Evolutionary conservation across 2,888 invertebrate species (phyloP), one percentile per base, ranked within the genome.

Genomic region (Lycophotia porphyrea): DNA sequence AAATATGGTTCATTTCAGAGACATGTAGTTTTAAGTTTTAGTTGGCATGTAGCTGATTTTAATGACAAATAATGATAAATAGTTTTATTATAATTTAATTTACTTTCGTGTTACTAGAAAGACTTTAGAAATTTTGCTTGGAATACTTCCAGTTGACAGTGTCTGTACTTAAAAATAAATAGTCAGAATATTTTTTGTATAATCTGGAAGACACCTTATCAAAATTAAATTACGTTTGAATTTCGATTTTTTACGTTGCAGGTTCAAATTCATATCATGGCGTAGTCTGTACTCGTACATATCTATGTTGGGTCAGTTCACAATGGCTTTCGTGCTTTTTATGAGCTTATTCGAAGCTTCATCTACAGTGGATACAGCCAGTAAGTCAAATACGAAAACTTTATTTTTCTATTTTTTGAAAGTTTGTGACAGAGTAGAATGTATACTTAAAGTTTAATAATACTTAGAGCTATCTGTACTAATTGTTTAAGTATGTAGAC

Each of bases 251-350:
- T 68, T 80, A n/a, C n/a, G 64, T 90, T 87, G 8, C 90, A 94
- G 94, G 65, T 94, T 94, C 66, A 91, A 87, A 24, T 88, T 87
- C 11, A 82, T 84, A 13, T 94, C 94, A 0, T 91, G 89, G 81
- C 90, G 93, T 65, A 92, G 89, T 71, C 1, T 89, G 0, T 94
- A 93, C 72, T 88, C 92, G 0, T 75, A 90, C 1, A 0, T 93
- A 1, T 88, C 92, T 3, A 88, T 93, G 39, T 1, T 88, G 0
- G 88, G 89, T 18, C 93, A 93, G 77, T 72, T 80, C 21, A 34
- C 71, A 1, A 78, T 92, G 47, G 82, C 88, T 3, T 65, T 77
- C 5, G 75, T 92, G 21, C 88, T 92, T 44, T 73, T 92, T 7
- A 15, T 91, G 1, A 92, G 91, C 49, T 85, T 91, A 7, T 85